Base-by-base conservation (phyloP, 2,797 vertebrate genomes). In the Rhinoraja longicauda region DNA sequence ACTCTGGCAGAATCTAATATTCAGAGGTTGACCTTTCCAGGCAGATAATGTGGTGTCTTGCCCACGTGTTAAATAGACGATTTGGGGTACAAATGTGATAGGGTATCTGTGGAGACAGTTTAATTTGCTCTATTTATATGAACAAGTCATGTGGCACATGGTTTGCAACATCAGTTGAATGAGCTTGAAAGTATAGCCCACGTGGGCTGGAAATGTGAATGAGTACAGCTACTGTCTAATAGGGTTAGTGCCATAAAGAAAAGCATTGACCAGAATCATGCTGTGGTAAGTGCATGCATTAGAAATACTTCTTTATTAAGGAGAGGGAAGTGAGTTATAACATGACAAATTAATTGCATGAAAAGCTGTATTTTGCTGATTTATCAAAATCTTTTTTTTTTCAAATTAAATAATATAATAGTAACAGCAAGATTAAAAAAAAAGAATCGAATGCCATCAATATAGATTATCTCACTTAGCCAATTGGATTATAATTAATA, bases 1-100 rank as follows among this genome's bases (percentile, higher is more conserved):
- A 94, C 67, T 97, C 96, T 97, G 96, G 96, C 95, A 96, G 96
- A 97, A 97, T 97, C 97, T 95, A 95, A 97, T 98, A 97, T 98
- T 97, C 97, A 96, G 94, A 95, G 95, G 95, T 97, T 97, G 97
- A 95, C 95, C 97, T 97, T 96, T 97, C 96, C 97, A 97, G 96
- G 95, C 95, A 96, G 96, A 97, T 98, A 98, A 98, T 97, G 95
- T 95, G 96, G 96, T 95, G 96, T 94, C 95, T 95, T 53, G 95
- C 95, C 96, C 96, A 95, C 95, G 95, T 96, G 96, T 94, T 96
- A 95, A 94, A 95, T 95, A 96, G 95, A 95, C 95, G 95, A 97
- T 96, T 96, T 95, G 94, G 95, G 94, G 96, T 96, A 96, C 96
- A 96, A 96, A 97, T 96, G 96, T 93, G 96, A 95, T 94, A 94